Percentiles rank a stretch among this genome's conserved stretches.
phyloP scores from a whole-genome alignment of 1,140 invertebrate genomes.

The Saxidomus purpurata region DNA sequence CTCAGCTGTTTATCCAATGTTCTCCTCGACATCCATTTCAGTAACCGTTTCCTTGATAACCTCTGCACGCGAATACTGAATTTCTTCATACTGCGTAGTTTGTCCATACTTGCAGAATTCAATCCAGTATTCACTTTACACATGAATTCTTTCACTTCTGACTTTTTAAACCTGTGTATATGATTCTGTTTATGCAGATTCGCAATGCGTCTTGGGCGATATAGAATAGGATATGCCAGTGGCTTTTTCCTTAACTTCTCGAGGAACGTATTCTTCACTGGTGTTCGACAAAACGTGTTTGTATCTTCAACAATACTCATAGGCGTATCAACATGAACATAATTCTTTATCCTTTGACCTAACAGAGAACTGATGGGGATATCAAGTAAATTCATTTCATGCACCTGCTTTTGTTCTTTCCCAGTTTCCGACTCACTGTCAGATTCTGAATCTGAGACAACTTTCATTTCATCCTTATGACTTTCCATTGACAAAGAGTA shows the following conservation, averaged over 20 bases:
- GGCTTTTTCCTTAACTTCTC: slow-evolving; percentile 77
- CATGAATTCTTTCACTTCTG: slow-evolving; percentile 74
- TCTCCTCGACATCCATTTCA: slow-evolving; percentile 73
- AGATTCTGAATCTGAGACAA: slow-evolving; percentile 38
- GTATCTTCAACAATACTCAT: slow-evolving; percentile 76
- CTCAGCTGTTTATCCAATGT: slow-evolving; percentile 53
- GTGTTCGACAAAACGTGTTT: slow-evolving; percentile 79
- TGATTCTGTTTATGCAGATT: slow-evolving; percentile 72
- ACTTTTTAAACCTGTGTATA: slow-evolving; percentile 77
- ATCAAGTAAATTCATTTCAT: slow-evolving; percentile 72
- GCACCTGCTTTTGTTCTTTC: slow-evolving; percentile 13
- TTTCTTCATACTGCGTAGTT: slow-evolving; percentile 69
- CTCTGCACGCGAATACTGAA: slow-evolving; percentile 73
- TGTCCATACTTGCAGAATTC: slow-evolving; percentile 70
- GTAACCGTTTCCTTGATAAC: slow-evolving; percentile 72
- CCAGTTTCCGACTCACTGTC: slow-evolving; percentile 50
- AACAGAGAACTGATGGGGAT: slow-evolving; percentile 81
- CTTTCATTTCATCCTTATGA: slow-evolving; percentile 54
- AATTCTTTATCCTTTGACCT: slow-evolving; percentile 79
- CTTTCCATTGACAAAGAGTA: slow-evolving; percentile 66
- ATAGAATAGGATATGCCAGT: slow-evolving; percentile 74
- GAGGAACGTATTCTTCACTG: slow-evolving; percentile 76
- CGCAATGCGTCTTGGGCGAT: slow-evolving; percentile 71
- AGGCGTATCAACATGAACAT: slow-evolving; percentile 76
- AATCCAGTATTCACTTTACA: slow-evolving; percentile 72